Percentiles rank a stretch among this genome's conserved stretches.
Conservation (phyloP, 2,888 invertebrate species). For the Lasioglossum calceatum region DNA sequence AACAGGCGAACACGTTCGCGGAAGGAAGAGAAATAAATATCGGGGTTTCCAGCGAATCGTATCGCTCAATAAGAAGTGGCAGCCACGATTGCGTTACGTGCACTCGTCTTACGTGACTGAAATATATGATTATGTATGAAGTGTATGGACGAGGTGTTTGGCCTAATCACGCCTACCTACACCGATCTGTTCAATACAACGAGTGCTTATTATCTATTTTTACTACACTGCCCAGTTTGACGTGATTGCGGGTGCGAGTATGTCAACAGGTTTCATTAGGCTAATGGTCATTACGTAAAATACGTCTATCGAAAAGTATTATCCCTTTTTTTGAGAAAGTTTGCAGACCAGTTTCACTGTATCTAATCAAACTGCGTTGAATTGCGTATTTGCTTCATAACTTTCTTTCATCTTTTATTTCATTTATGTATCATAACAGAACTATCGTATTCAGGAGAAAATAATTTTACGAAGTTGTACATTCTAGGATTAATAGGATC, state of each 20-base stretch:
- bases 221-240: conserved; percentile 28
- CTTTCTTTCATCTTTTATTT: background rate
- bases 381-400: background rate
- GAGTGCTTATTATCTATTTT: conserved; percentile 50
- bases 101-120: conserved; percentile 66
- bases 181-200: conserved; percentile 21
- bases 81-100: conserved; percentile 53
- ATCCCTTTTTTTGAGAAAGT: background rate
- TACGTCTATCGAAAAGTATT: background rate
- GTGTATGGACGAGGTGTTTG: conserved; percentile 72
- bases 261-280: background rate
- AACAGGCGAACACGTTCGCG: conserved; percentile 17
- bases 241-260: conserved; percentile 6
- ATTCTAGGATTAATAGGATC: background rate
- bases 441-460: background rate
- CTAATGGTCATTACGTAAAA: background rate
- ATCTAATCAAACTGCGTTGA: background rate
- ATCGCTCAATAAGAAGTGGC: conserved; percentile 55
- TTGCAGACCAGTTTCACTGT: background rate
- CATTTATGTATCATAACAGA: background rate
- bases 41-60: conserved; percentile 44
- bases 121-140: conserved; percentile 71
- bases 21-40: conserved; percentile 49
- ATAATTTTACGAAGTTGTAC: background rate
- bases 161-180: conserved; percentile 67